These are phyloP conservation scores for Diploptera punctata DNA, from an alignment of 2,888 invertebrate genomes.

Conservation along the genomic window DNA sequence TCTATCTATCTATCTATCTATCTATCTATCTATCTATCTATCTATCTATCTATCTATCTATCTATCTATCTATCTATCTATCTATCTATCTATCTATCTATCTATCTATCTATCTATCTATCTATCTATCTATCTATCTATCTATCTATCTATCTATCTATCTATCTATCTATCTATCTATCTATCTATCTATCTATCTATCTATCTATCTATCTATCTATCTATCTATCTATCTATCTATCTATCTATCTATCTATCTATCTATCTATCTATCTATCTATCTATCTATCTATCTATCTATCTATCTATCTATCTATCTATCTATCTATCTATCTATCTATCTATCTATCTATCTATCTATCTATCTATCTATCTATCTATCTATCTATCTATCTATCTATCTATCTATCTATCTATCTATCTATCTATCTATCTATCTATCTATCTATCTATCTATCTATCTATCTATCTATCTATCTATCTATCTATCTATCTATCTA, in stretches of 20 bases:
- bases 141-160: not conserved
- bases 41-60: not conserved
- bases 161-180: not conserved
- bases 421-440: not conserved
- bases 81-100: not conserved
- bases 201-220: not conserved
- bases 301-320: not conserved
- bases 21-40: not conserved
- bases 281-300: not conserved
- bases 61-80: not conserved
- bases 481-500: not conserved
- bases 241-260: not conserved
- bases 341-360: not conserved
- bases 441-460: not conserved
- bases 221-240: not conserved
- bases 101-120: not conserved
- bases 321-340: not conserved
- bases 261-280: not conserved
- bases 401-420: not conserved
- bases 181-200: not conserved
- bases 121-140: not conserved
- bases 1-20: not conserved
- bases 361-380: not conserved
- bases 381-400: not conserved
- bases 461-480: not conserved